Evolutionary conservation across 2,113 vertebrate genomes (phyloP).

Genomic region (Prionailurus bengalensis): DNA sequence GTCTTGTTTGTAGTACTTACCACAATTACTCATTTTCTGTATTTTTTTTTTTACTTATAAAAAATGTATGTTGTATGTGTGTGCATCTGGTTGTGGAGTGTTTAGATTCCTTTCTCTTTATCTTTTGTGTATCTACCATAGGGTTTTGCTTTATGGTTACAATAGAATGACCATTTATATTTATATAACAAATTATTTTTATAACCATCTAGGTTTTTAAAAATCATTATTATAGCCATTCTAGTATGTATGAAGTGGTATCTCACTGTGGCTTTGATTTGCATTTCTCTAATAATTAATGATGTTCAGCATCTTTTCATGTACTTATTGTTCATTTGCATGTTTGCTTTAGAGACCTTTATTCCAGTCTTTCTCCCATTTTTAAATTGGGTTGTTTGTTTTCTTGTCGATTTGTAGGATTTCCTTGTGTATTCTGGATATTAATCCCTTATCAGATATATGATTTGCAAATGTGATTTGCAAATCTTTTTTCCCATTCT

Average conservation of each 20-base stretch:
- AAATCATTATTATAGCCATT: not conserved
- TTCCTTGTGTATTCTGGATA: not conserved
- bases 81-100: not conserved
- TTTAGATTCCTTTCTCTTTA: not conserved
- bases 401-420: not conserved
- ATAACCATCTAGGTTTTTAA: not conserved
- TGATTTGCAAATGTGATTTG: constrained; percentile 23
- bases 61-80: too few species aligned
- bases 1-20: not conserved
- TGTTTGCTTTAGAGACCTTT: not conserved
- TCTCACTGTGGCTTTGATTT: not conserved
- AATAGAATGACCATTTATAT: not conserved
- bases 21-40: not conserved
- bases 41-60: not conserved
- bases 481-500: not conserved
- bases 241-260: not conserved
- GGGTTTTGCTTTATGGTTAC: not conserved
- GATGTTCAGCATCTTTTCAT: not conserved
- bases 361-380: not conserved
- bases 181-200: not conserved
- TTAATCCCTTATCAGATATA: not conserved
- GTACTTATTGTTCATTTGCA: not conserved
- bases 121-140: not conserved
- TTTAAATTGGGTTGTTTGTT: not conserved
- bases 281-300: not conserved